Conservation (phyloP, 2,888 invertebrate species). For the Xylophagus ater region DNA sequence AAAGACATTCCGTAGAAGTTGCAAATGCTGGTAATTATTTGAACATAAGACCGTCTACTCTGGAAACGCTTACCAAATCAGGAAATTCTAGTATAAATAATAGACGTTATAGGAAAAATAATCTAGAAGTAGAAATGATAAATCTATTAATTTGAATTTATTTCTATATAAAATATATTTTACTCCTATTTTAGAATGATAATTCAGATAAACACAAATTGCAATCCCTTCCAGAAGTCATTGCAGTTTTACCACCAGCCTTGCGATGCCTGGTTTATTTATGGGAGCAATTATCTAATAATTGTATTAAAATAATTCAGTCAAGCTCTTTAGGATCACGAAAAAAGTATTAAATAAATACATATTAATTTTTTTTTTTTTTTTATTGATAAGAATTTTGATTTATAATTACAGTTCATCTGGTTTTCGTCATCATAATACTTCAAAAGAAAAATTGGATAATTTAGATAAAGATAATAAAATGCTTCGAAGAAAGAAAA, state of each 20-base stretch:
- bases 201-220: conserved; percentile 27
- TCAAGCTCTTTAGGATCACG: conserved; percentile 32
- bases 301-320: conserved; percentile 51
- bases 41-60: conserved; percentile 64
- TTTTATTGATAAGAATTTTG: conserved; percentile 1
- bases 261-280: conserved; percentile 75
- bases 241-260: conserved; percentile 75
- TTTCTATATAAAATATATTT: not conserved
- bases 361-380: not conserved
- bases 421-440: conserved; percentile 13
- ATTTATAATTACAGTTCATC: not conserved
- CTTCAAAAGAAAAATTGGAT: conserved; percentile 20
- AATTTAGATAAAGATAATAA: conserved; percentile 30
- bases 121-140: conserved; percentile 18
- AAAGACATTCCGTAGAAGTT: conserved; percentile 84
- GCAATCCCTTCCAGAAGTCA: conserved; percentile 40
- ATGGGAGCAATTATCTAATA: conserved; percentile 75
- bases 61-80: conserved; percentile 65
- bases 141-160: too few relatives aligned
- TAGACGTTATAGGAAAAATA: conserved; percentile 45
- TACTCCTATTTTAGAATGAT: conserved; percentile 11
- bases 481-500: conserved; percentile 34
- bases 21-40: conserved; percentile 59
- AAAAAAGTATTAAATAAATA: conserved; percentile 20
- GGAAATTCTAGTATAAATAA: conserved; percentile 70